Base-by-base conservation (phyloP, 2,113 vertebrate species). In the Sminthopsis crassicaudata region DNA sequence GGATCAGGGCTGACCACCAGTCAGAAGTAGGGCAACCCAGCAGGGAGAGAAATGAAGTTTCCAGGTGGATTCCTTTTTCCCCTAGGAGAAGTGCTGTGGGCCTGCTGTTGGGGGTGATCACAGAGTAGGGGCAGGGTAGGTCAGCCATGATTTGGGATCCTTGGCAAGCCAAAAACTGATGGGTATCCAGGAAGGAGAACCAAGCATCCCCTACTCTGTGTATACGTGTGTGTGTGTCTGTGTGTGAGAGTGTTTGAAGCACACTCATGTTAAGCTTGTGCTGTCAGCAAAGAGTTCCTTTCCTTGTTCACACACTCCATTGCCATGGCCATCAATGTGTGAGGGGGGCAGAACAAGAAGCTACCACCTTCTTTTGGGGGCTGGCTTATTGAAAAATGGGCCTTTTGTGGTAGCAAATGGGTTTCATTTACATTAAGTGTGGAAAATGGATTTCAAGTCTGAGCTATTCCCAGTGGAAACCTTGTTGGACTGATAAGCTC, bases 401-500 rank as follows among this genome's bases (percentile, higher is more conserved):
- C 97, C 94, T 89, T 96, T 96, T 60, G 91, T 52, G 92, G 95
- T 92, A 94, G 54, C 53, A 93, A 96, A 91, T 91, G 94, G 96
- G 94, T 96, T 95, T 92, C 97, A 95, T 98, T 98, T 97, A 93
- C 95, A 96, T 0, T 0, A 92, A 97, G 96, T 97, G 97, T 97
- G 97, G 97, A 97, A 98, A 97, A 97, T 98, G 97, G 97, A 96
- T 97, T 97, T 97, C 0, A 0, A 97, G 98, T 95, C 95, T 96
- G 96, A 98, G 97, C 97, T 97, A 93, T 94, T 98, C 96, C 94
- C 98, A 8, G 48, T 97, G 97, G 96, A 97, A 98, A 97, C 96
- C 97, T 97, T 97, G 96, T 98, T 97, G 96, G 97, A 98, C 96
- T 96, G 97, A 98, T 95, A 97, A 97, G 97, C 97, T 97, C 97